Evolutionary conservation across 1,140 invertebrate species (phyloP).

Genomic region (Drosophila ironensis): DNA sequence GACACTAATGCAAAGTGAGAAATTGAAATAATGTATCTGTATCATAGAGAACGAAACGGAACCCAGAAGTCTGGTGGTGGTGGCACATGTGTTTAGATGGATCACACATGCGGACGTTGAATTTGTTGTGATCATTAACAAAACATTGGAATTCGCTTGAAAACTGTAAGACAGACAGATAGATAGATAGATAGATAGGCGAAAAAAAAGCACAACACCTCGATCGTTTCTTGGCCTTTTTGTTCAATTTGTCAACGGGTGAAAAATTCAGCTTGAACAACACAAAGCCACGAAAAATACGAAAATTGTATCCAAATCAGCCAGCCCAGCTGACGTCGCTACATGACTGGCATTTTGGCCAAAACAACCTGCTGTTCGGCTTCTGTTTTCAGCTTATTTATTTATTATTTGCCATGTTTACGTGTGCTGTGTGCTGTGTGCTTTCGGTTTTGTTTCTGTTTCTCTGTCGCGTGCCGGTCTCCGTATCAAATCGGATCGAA

Average conservation of each 20-base stretch:
- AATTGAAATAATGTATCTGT: too few relatives aligned
- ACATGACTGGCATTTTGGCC: slow-evolving; percentile 47
- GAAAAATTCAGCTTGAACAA: too few relatives aligned
- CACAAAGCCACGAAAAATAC: too few relatives aligned
- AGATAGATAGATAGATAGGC: too few relatives aligned
- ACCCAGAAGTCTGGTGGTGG: slow-evolving; percentile 31
- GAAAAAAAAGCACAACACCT: slow-evolving; percentile 36
- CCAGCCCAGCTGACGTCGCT: slow-evolving; percentile 33
- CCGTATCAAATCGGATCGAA: slow-evolving; percentile 1
- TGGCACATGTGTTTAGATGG: slow-evolving; percentile 3
- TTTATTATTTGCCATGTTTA: neutral
- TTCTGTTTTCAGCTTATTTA: slow-evolving; percentile 4
- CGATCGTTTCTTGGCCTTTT: too few relatives aligned
- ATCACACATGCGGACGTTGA: slow-evolving; percentile 32
- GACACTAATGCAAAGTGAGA: neutral
- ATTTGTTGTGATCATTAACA: slow-evolving; percentile 41
- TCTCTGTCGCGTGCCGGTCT: slow-evolving; percentile 54
- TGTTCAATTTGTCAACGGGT: slow-evolving; percentile 37
- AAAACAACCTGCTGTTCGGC: slow-evolving; percentile 29
- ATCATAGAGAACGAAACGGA: neutral
- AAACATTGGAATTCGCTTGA: neutral
- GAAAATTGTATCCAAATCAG: slow-evolving; percentile 1
- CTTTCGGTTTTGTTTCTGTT: neutral
- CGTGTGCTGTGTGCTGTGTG: too few relatives aligned
- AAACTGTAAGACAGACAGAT: neutral